A percentile compares a stretch with the other conserved stretches of the same genome.
These are phyloP conservation scores for Drosophila ironensis DNA, from an alignment of 1,140 invertebrate genomes.

Conservation along the genomic window DNA sequence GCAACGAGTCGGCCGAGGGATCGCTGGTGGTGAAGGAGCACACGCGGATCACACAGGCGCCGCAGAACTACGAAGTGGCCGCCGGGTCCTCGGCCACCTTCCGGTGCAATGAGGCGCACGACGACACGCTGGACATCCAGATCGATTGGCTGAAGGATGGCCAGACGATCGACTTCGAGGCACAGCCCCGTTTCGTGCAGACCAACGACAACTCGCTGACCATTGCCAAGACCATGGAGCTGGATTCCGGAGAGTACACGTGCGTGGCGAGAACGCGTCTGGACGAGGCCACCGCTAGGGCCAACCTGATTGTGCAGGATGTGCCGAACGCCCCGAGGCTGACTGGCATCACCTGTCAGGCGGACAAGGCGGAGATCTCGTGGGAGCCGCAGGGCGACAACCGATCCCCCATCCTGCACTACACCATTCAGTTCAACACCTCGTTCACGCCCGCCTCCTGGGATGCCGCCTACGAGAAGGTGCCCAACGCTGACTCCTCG, in stretches of 20 bases:
- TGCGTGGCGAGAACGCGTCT: constrained; percentile 96
- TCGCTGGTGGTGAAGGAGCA: constrained; percentile 92
- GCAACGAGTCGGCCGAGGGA: constrained; percentile 89
- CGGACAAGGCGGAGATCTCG: constrained; percentile 87
- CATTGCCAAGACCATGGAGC: constrained; percentile 95
- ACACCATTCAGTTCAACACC: constrained; percentile 96
- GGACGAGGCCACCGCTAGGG: constrained; percentile 91
- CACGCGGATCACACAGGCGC: constrained; percentile 92
- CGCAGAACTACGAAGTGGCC: constrained; percentile 94
- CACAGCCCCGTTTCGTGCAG: constrained; percentile 90
- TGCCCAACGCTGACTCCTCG: constrained; percentile 90
- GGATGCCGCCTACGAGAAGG: constrained; percentile 89
- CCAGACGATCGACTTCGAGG: constrained; percentile 92
- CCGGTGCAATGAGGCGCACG: constrained; percentile 94
- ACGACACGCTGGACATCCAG: constrained; percentile 89
- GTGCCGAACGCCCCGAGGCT: constrained; percentile 94
- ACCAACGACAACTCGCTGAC: constrained; percentile 95
- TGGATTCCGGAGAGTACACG: constrained; percentile 97
- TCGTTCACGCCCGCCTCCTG: constrained; percentile 96
- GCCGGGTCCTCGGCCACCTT: constrained; percentile 95
- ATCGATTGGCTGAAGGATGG: constrained; percentile 96
- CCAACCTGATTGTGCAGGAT: constrained; percentile 97
- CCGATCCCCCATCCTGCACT: constrained; percentile 95
- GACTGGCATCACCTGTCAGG: constrained; percentile 86
- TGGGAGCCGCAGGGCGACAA: constrained; percentile 97